phyloP scores from a whole-genome alignment of 2,888 invertebrate genomes.

The Conomelus anceps region DNA sequence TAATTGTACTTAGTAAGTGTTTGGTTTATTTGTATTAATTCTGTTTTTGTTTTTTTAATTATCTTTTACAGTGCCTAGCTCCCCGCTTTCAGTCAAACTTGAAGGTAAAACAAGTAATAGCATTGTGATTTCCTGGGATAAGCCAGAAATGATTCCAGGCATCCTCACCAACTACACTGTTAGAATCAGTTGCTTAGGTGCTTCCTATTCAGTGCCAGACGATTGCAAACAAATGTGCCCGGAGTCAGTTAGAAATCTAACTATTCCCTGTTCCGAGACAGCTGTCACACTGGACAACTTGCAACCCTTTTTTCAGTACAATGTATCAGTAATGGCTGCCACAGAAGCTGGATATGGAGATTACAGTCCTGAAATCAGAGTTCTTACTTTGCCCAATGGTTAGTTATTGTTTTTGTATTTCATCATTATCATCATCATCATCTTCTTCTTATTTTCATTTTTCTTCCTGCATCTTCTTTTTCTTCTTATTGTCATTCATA shows the following conservation, averaged over 20 bases:
- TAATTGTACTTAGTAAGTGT: background rate
- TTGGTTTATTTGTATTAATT: background rate
- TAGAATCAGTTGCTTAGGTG: background rate
- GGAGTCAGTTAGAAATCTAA: background rate
- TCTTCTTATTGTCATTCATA: too few species aligned
- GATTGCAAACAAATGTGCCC: background rate
- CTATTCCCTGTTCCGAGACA: background rate
- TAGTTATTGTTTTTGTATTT: too few species aligned
- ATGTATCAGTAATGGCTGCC: background rate
- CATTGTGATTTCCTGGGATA: background rate
- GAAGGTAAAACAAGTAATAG: background rate
- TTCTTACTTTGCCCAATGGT: background rate
- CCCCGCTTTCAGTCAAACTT: background rate
- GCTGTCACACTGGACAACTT: background rate
- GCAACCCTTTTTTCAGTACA: background rate
- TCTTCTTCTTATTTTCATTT: too few species aligned
- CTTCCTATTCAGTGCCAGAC: background rate
- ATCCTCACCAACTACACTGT: background rate
- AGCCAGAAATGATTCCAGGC: background rate
- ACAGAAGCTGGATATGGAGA: background rate
- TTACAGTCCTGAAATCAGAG: background rate
- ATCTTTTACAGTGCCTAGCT: background rate
- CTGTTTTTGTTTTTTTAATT: background rate
- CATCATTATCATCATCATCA: too few species aligned
- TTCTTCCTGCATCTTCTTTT: too few species aligned